Conservation (phyloP, 2,797 vertebrate genomes). For the Danio tinwini region DNA sequence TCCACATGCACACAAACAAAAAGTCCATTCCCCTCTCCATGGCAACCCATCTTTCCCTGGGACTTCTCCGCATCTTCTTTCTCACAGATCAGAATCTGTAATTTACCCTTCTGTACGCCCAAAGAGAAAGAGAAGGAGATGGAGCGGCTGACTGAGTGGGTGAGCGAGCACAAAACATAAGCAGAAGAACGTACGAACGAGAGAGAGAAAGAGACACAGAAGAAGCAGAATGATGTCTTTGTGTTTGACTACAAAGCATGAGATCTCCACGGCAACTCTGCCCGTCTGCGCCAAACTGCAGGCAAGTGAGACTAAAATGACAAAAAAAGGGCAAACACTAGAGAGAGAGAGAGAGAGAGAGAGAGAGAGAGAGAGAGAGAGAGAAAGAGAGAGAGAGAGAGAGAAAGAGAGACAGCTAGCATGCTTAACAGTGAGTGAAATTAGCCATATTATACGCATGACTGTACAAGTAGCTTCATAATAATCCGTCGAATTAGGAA, state of each 20-base stretch:
- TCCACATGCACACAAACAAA: slow-evolving; percentile 38
- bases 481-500: neutral
- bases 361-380: slow-evolving; percentile 27
- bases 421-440: slow-evolving; percentile 28
- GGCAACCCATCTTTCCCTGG: slow-evolving; percentile 58
- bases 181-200: slow-evolving; percentile 61
- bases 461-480: slow-evolving; percentile 14
- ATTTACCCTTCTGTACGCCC: slow-evolving; percentile 42
- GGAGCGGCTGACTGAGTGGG: slow-evolving; percentile 1
- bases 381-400: slow-evolving; percentile 17
- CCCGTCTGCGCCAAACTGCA: slow-evolving; percentile 59
- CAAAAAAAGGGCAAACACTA: slow-evolving; percentile 39
- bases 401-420: slow-evolving; percentile 24
- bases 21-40: slow-evolving; percentile 56
- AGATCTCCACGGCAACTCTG: slow-evolving; percentile 73
- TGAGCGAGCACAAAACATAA: slow-evolving; percentile 35
- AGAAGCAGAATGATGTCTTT: slow-evolving; percentile 74
- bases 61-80: slow-evolving; percentile 59
- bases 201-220: slow-evolving; percentile 49
- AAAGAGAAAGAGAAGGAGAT: neutral
- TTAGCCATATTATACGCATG: slow-evolving; percentile 34
- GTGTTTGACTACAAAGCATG: slow-evolving; percentile 76
- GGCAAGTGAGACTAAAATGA: slow-evolving; percentile 40
- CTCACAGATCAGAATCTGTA: slow-evolving; percentile 61
- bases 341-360: slow-evolving; percentile 29